These are phyloP conservation scores for Bettongia penicillata DNA, from an alignment of 2,113 vertebrate species.

Conservation along the genomic window DNA sequence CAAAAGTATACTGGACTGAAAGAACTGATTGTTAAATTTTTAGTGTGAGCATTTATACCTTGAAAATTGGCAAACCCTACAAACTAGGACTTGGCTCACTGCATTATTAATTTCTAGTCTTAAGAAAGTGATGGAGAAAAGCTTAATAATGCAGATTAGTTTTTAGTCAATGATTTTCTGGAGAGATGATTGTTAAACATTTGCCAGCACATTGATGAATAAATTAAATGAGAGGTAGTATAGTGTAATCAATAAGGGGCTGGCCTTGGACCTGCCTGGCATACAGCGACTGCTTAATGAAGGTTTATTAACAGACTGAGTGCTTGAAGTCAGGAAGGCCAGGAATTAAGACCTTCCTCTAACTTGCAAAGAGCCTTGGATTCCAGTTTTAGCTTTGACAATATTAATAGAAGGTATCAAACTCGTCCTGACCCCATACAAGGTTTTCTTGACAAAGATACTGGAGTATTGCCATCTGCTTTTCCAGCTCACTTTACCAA, in stretches of 20 bases:
- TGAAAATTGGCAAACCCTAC: not conserved
- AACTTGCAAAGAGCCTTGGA: not conserved
- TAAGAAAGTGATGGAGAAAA: not conserved
- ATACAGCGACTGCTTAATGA: not conserved
- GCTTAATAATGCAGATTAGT: not conserved
- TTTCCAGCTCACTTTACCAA: not conserved
- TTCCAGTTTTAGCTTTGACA: not conserved
- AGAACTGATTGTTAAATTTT: not conserved
- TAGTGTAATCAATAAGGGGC: not conserved
- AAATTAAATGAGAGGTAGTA: not conserved
- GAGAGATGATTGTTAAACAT: not conserved
- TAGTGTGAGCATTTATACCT: not conserved
- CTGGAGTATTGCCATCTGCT: not conserved
- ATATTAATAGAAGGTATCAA: not conserved
- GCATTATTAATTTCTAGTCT: not conserved
- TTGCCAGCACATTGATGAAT: not conserved
- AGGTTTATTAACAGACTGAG: not conserved
- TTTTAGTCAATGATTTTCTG: not conserved
- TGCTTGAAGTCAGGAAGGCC: not conserved
- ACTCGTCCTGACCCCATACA: not conserved
- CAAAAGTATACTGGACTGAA: not conserved
- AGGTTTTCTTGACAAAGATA: not conserved
- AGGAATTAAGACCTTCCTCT: not conserved
- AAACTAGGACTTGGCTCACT: not conserved
- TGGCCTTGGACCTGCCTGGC: not conserved